A percentile compares a stretch with the other conserved stretches of the same genome.
These are phyloP conservation scores for Haliaeetus albicilla DNA, from an alignment of 2,797 vertebrate genomes.

Conservation along the genomic window DNA sequence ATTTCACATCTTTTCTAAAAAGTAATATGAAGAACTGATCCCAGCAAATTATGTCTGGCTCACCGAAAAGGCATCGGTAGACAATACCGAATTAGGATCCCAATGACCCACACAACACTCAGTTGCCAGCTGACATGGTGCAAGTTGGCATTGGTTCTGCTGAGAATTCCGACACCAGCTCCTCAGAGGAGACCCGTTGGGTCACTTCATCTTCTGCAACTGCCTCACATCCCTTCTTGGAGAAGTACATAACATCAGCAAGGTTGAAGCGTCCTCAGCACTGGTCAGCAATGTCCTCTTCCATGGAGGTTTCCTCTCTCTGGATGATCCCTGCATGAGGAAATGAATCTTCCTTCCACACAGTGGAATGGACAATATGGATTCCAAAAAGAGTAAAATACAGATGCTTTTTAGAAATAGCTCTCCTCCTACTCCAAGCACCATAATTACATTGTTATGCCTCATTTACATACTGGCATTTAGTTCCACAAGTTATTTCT, in stretches of 20 bases:
- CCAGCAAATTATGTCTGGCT: background rate
- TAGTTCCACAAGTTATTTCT: background rate
- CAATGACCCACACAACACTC: conserved; percentile 84
- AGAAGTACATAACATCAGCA: conserved; percentile 87
- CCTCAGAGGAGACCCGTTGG: conserved; percentile 88
- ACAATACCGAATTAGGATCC: conserved; percentile 84
- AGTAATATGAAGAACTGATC: background rate
- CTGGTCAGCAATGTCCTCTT: conserved; percentile 80
- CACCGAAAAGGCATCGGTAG: conserved; percentile 88
- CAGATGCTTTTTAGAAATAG: background rate
- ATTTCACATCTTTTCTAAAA: background rate
- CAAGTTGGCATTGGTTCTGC: conserved; percentile 88
- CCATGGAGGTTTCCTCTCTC: conserved; percentile 84
- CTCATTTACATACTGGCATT: background rate
- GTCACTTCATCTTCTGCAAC: conserved; percentile 91
- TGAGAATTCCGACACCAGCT: conserved; percentile 91
- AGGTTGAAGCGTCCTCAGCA: conserved; percentile 77
- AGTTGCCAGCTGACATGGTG: conserved; percentile 84
- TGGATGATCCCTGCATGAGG: conserved; percentile 81
- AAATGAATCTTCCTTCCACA: conserved; percentile 3
- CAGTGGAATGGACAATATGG: background rate
- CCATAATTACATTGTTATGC: background rate
- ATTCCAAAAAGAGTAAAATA: background rate
- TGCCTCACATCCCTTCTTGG: conserved; percentile 86
- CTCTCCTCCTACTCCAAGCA: background rate